Base-by-base conservation (phyloP, 2,797 vertebrate genomes). In the Lithobates sylvaticus region DNA sequence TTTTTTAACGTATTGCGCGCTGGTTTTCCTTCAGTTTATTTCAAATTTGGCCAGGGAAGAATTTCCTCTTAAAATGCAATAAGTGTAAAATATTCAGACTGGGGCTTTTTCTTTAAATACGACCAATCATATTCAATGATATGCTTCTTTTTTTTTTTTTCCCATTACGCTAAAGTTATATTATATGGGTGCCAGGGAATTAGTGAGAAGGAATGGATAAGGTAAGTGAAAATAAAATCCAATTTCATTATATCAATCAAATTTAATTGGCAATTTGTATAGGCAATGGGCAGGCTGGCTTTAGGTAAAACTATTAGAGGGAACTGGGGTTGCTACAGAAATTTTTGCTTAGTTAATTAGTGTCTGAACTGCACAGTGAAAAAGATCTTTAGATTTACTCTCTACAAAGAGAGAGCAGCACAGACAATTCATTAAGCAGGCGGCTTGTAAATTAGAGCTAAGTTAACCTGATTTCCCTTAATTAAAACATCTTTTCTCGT, bases 401-500 rank as follows among this genome's bases (percentile, higher is more conserved):
- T 95, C 93, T 93, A 96, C 95, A 95, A 96, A 95, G 95, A 96
- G 94, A 94, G 94, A 96, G 93, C 94, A 93, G 94, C 94, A 96
- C 95, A 97, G 95, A 95, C 94, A 96, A 96, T 96, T 96, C 96
- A 97, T 97, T 95, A 95, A 94, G 93, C 94, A 95, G 93, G 94
- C 94, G 92, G 94, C 94, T 96, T 95, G 95, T 95, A 97, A 96
- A 96, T 97, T 96, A 95, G 95, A 95, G 94, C 94, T 95, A 95
- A 96, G 94, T 96, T 96, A 97, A 95, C 96, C 94, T 97, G 95
- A 96, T 96, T 95, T 95, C 94, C 95, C 94, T 96, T 96, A 96
- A 96, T 97, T 95, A 95, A 95, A 97, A 96, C 96, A 96, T 96
- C 95, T 95, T 96, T 96, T 94, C 94, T 96, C 95, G 95, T 97